Percentiles rank a stretch among this genome's conserved stretches.
These are phyloP conservation scores for Dasypus novemcinctus DNA, from an alignment of 2,113 vertebrate species.

Conservation along the genomic window DNA sequence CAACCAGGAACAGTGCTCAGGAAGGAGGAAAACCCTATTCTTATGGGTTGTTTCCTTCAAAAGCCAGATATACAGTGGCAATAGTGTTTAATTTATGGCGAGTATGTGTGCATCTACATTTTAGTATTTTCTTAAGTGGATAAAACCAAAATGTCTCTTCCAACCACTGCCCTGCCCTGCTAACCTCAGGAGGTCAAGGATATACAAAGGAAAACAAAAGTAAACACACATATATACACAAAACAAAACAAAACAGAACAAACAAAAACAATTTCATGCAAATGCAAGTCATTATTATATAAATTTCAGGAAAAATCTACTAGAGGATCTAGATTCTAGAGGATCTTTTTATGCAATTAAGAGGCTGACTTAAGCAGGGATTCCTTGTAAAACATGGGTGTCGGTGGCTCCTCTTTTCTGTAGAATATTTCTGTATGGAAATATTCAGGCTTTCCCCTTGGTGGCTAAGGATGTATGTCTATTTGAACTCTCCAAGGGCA, in stretches of 20 bases:
- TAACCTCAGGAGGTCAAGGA: slow-evolving; percentile 36
- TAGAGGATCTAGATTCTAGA: not conserved
- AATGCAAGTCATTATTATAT: not conserved
- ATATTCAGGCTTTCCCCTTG: slow-evolving; percentile 36
- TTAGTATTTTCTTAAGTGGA: not conserved
- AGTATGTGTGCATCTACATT: not conserved
- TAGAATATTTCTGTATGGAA: not conserved
- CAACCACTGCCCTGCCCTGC: not conserved
- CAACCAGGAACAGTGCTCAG: not conserved
- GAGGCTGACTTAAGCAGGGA: not conserved
- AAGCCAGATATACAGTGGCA: not conserved
- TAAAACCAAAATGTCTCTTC: not conserved
- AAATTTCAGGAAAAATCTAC: not conserved
- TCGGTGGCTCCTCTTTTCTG: not conserved
- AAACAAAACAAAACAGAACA: not conserved
- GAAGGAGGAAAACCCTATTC: slow-evolving; percentile 8
- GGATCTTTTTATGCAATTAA: not conserved
- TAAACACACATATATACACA: no score
- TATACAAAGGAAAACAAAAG: slow-evolving; percentile 8
- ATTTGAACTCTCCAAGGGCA: not conserved
- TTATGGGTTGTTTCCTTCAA: slow-evolving; percentile 4
- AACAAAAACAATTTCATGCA: slow-evolving; percentile 20
- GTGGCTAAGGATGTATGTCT: not conserved
- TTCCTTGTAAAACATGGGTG: not conserved
- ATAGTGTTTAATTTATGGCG: not conserved